Conservation (phyloP, 2,797 vertebrate species). For the Microctenopoma steveboyesi region DNA sequence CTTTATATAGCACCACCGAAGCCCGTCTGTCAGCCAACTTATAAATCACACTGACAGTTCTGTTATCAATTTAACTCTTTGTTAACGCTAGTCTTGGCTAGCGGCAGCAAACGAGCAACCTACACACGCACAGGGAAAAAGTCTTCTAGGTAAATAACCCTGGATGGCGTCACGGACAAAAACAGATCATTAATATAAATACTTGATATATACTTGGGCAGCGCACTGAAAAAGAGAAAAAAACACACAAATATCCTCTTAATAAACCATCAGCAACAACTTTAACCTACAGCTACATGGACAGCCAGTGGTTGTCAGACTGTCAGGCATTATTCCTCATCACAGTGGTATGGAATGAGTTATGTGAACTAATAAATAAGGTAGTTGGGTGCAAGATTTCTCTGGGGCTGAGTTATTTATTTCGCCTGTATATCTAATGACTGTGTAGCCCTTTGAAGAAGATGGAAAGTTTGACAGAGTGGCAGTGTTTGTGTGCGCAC, state of each 20-base stretch:
- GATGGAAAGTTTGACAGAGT: constrained; percentile 76
- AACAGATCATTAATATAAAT: no score
- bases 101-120: no score
- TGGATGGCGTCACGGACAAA: no score
- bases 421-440: constrained; percentile 77
- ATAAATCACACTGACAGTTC: no score
- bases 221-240: constrained; percentile 4
- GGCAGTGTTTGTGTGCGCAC: constrained; percentile 62
- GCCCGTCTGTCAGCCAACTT: no score
- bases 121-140: no score
- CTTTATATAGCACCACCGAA: no score
- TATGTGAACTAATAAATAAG: constrained; percentile 70
- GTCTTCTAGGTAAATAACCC: no score
- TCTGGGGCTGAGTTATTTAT: constrained; percentile 77
- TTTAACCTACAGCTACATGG: constrained; percentile 22
- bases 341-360: constrained; percentile 48
- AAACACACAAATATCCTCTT: constrained; percentile 8
- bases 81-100: no score
- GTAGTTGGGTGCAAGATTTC: constrained; percentile 67
- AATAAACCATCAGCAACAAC: constrained; percentile 11
- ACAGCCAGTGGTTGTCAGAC: constrained; percentile 14
- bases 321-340: constrained; percentile 38
- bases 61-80: no score
- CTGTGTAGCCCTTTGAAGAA: constrained; percentile 78
- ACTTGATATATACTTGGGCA: neutral